Conservation (phyloP, 2,888 invertebrate genomes). For the Strigamia crassipes region DNA sequence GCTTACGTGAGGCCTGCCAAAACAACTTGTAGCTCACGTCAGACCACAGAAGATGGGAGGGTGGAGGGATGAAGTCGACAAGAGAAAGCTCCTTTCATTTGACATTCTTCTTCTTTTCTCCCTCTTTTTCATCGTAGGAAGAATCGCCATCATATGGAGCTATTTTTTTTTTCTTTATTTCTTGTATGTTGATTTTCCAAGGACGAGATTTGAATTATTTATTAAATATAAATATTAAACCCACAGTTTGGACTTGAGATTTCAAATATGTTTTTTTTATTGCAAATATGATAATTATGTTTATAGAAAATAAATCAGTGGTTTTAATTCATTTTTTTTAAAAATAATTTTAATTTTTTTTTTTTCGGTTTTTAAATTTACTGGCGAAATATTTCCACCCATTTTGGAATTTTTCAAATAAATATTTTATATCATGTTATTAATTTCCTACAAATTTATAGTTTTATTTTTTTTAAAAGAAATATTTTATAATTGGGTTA, state of each 20-base stretch:
- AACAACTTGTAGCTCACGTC: slow-evolving; percentile 37
- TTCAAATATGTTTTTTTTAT: neutral
- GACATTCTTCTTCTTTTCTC: slow-evolving; percentile 25
- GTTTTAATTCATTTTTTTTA: neutral
- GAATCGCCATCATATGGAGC: slow-evolving; percentile 25
- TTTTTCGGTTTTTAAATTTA: no score
- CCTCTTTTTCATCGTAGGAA: neutral
- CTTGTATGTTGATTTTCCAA: neutral
- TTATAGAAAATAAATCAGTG: neutral
- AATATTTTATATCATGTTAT: neutral
- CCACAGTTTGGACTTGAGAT: neutral
- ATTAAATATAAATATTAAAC: neutral
- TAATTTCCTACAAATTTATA: neutral
- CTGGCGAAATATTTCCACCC: no score
- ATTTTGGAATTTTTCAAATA: neutral
- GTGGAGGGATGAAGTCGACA: slow-evolving; percentile 18
- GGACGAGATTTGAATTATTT: slow-evolving; percentile 25
- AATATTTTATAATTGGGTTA: slow-evolving; percentile 13
- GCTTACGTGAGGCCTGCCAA: slow-evolving; percentile 34
- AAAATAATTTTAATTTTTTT: no score
- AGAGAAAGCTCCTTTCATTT: slow-evolving; percentile 34
- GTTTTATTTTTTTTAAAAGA: neutral
- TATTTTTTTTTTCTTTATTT: neutral
- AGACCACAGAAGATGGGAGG: slow-evolving; percentile 27
- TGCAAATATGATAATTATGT: neutral